Conservation (phyloP, 2,888 invertebrate genomes). For the Philhelius pedissequus region DNA sequence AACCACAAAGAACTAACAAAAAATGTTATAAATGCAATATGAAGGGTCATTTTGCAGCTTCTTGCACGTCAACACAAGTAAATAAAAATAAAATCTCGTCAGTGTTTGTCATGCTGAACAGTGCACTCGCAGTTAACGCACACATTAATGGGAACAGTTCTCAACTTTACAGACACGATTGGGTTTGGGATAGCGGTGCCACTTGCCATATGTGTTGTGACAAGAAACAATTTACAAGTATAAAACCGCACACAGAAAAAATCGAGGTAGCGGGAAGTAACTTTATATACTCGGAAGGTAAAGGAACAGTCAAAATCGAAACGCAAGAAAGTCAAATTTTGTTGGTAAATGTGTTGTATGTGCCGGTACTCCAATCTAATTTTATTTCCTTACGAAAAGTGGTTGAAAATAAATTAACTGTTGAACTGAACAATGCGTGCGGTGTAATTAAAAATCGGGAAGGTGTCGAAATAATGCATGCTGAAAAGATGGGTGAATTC, state of each 20-base stretch:
- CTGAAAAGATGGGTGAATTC: background rate
- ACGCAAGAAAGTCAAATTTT: background rate
- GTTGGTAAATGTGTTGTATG: conserved; percentile 27
- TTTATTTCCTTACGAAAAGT: conserved; percentile 31
- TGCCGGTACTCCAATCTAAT: conserved; percentile 29
- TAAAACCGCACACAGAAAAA: conserved; percentile 2
- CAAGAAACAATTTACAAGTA: background rate
- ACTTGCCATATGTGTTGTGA: conserved; percentile 38
- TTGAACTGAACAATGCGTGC: background rate
- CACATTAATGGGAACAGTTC: too few species aligned
- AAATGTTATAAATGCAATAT: conserved; percentile 21
- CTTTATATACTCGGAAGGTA: background rate
- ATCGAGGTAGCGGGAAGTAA: background rate
- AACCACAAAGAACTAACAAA: background rate
- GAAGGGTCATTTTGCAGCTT: background rate
- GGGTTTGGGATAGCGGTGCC: conserved; percentile 32
- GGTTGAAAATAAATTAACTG: background rate
- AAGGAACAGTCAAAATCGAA: background rate
- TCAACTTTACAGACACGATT: background rate
- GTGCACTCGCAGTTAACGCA: background rate
- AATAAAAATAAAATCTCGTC: background rate
- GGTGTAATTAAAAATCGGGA: background rate
- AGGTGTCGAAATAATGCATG: background rate
- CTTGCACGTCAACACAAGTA: background rate
- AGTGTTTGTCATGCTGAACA: background rate